Evolutionary conservation across 2,113 vertebrate species (phyloP), one percentile per base, ranked within the genome.

Genomic region (Notarius quadriscutis): DNA sequence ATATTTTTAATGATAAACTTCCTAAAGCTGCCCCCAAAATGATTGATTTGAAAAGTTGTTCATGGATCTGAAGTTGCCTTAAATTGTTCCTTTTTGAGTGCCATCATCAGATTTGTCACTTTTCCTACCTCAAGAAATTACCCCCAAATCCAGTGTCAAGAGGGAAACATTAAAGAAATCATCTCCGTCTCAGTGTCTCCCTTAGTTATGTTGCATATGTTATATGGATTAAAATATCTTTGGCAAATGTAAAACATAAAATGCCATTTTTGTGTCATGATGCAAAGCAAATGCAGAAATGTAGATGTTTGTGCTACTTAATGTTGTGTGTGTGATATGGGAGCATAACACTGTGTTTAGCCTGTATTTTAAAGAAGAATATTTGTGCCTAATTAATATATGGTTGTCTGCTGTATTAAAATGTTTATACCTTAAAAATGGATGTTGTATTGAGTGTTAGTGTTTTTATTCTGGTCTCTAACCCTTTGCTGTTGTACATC

Each of bases 111-210:
- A 30, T 87, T 57, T 5, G n/a, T 58, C 65, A 83, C 11, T 62
- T 84, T 30, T 89, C 63, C 86, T 88, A 90, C 89, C 89, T 88
- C 89, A 84, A 84, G 48, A 89, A 41, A 50, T 41, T 34, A 72
- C 30, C 18, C 78, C 18, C 15, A 77, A 65, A 71, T 58, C 81
- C 15, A 67, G 62, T 83, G 48, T 69, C 30, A 81, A 41, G 57
- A 81, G 18, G 53, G 53, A 80, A 34, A 58, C n/a, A 1, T 55
- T 81, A 34, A 81, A 80, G 78, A 58, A 80, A 22, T 20, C 5
- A 5, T 57, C 53, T 57, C 27, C 62, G 79, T 62, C 58, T 48
- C n/a, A 7, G 20, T 62, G 57, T 81, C 57, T 81, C 57, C 57
- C 34, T 62, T 48, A 57, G 55, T 57, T 12, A 2, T 15, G 12